Conservation (phyloP, 1,140 invertebrate species). For the Drosophila funebris region DNA sequence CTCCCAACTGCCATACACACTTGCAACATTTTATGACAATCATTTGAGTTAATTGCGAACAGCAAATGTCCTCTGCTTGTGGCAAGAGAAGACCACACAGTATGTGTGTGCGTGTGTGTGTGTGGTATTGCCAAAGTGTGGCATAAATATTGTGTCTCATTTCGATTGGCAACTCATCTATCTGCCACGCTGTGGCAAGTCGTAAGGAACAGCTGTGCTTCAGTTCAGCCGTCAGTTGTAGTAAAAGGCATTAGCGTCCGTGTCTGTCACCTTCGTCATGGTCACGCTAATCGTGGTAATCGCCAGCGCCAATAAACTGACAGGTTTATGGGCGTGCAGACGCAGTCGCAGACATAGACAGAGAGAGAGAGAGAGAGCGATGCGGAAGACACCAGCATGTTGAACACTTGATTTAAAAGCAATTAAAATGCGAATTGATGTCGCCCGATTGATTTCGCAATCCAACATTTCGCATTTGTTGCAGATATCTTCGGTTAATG, state of each 20-base stretch:
- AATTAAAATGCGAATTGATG: constrained; percentile 78
- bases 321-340: constrained; percentile 68
- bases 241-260: constrained; percentile 81
- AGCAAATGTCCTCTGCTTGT: constrained; percentile 32
- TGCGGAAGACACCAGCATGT: constrained; percentile 5
- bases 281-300: constrained; percentile 80
- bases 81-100: too few relatives aligned
- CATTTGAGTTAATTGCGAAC: constrained; percentile 79
- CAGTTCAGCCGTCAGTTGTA: constrained; percentile 5
- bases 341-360: not conserved
- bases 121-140: constrained; percentile 52
- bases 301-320: constrained; percentile 78
- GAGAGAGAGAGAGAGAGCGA: not conserved
- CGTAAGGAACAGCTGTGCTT: not conserved
- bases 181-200: constrained; percentile 21
- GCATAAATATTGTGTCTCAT: constrained; percentile 72
- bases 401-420: constrained; percentile 74
- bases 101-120: too few relatives aligned
- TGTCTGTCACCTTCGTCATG: constrained; percentile 82
- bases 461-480: constrained; percentile 6
- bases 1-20: constrained; percentile 22
- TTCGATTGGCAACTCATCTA: constrained; percentile 67
- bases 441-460: constrained; percentile 64
- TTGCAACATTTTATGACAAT: constrained; percentile 77
- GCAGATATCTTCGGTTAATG: constrained; percentile 38